A percentile compares a stretch with the other conserved stretches of the same genome.
Conservation (phyloP, 2,797 vertebrate genomes). For the Peromyscus aztecus region DNA sequence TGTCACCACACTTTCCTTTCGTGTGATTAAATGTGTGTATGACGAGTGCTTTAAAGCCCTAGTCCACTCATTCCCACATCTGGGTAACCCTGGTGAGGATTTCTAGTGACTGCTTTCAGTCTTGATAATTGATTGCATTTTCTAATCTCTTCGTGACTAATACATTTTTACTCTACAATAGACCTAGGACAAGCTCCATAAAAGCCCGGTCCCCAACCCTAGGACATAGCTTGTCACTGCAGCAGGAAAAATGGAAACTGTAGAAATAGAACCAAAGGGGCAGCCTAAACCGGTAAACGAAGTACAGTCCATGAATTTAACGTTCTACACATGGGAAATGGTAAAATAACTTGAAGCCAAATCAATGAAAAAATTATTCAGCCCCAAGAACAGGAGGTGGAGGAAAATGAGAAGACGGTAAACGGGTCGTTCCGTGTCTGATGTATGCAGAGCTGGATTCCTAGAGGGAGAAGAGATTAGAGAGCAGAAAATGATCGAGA, state of each 20-base stretch:
- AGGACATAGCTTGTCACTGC: background rate
- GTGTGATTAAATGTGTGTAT: background rate
- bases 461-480: background rate
- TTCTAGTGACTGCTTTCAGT: background rate
- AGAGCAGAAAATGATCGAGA: background rate
- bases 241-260: background rate
- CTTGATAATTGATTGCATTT: background rate
- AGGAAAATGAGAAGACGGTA: background rate
- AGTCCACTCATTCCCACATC: conserved; percentile 4
- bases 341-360: background rate
- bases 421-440: background rate
- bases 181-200: background rate
- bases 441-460: background rate
- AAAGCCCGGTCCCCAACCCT: background rate
- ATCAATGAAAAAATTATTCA: background rate
- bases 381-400: background rate
- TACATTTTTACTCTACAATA: background rate
- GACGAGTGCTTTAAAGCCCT: background rate
- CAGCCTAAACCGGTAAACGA: background rate
- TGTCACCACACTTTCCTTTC: conserved; percentile 6
- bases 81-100: background rate
- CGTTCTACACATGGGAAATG: background rate
- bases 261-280: background rate
- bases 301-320: background rate
- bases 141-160: background rate